Evolutionary conservation across 2,113 vertebrate species (phyloP), one percentile per base, ranked within the genome.

Genomic region (Nerophis lumbriciformis): DNA sequence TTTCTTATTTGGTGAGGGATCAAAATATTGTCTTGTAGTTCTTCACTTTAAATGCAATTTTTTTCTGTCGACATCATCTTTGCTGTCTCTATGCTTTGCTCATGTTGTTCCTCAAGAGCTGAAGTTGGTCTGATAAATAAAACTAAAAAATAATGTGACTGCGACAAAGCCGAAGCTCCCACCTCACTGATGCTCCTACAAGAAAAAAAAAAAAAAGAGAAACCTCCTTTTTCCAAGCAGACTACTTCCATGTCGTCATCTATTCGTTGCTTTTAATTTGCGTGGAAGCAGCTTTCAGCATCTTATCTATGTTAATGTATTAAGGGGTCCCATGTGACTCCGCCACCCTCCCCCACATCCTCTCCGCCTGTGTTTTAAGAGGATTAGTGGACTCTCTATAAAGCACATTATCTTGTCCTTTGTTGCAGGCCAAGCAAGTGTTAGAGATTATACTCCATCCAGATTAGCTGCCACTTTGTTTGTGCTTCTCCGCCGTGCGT

Each of bases 361-460:
- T 75, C 78, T 71, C 68, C 72, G 60, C 71, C 66, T 76, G 61
- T 84, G 84, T 82, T 71, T 84, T 82, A 86, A 87, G 82, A 81
- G 79, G 83, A 88, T 89, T 87, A 87, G 66, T 53, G n/a, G 28
- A 70, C 81, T 83, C 78, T 78, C 55, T 82, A 73, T 85, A 82
- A 86, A 85, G 81, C 76, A 81, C 80, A 84, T 87, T 85, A 84
- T 85, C 81, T 79, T 66, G 72, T 81, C 75, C 75, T 87, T 87
- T 87, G 83, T 87, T 82, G 68, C 68, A 8, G 65, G 69, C 70
- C 69, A 57, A 71, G 56, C 80, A 74, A 80, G 75, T 79, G 82
- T 76, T 76, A 72, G 66, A 83, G 76, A 82, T 84, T 78, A 73
- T 69, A 52, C 61, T 48, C 75, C 42, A 1, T 36, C 6, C 6